Percentiles rank a stretch among this genome's conserved stretches.
Conservation (phyloP, 2,113 vertebrate genomes). For the Passer montanus region DNA sequence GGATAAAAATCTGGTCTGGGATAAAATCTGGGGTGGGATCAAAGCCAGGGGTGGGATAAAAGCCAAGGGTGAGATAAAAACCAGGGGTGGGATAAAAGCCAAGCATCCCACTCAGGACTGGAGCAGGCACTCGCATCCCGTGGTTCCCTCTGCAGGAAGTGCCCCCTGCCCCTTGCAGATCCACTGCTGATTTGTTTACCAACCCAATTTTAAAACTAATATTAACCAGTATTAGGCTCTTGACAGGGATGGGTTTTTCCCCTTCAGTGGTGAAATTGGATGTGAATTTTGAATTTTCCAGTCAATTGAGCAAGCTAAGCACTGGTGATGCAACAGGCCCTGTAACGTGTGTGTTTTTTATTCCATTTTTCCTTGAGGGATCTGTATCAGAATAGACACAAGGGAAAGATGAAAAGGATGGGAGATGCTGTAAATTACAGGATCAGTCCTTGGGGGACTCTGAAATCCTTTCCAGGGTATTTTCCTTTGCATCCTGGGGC, state of each 20-base stretch:
- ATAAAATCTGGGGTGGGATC: too few relatives aligned
- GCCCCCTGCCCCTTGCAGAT: neutral
- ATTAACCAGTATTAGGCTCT: slow-evolving; percentile 7
- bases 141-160: neutral
- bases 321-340: neutral
- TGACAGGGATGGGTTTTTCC: neutral
- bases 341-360: neutral
- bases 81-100: neutral
- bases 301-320: slow-evolving; percentile 59
- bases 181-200: neutral
- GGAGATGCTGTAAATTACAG: neutral
- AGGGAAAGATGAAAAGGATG: neutral
- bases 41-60: too few relatives aligned
- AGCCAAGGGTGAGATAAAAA: too few relatives aligned
- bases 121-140: neutral
- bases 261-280: slow-evolving; percentile 33
- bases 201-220: neutral
- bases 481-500: neutral
- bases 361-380: neutral
- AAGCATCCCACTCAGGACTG: neutral
- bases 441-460: neutral
- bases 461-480: neutral
- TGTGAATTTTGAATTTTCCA: slow-evolving; percentile 67
- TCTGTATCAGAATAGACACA: neutral
- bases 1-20: too few relatives aligned